phyloP scores from a whole-genome alignment of 2,113 vertebrate species.

The Pseudonaja textilis region DNA sequence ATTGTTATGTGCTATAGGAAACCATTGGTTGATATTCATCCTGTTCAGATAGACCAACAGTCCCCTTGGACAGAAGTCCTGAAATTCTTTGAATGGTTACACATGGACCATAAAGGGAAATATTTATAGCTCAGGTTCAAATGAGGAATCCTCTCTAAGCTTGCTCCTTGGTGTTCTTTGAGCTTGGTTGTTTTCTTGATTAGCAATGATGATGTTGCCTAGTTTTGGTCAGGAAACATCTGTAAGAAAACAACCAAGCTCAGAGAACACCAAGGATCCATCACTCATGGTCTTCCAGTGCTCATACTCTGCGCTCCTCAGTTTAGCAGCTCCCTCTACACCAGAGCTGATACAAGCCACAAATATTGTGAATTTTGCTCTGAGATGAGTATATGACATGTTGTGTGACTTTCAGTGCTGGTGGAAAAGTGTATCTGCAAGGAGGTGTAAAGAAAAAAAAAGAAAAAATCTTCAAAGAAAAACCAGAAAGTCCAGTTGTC shows the following conservation, averaged over 20 bases:
- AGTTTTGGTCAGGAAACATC: too few species aligned
- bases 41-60: not conserved
- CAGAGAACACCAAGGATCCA: too few species aligned
- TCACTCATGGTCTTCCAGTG: too few species aligned
- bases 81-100: not conserved
- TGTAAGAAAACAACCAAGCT: too few species aligned
- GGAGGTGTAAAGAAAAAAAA: not conserved
- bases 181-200: too few species aligned
- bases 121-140: not conserved
- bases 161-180: too few species aligned
- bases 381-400: not conserved
- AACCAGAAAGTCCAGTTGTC: too few species aligned
- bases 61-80: not conserved
- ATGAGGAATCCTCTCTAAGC: too few species aligned
- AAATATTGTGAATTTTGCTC: not conserved
- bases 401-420: not conserved
- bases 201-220: too few species aligned
- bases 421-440: not conserved
- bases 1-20: not conserved
- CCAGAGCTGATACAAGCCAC: not conserved
- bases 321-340: not conserved
- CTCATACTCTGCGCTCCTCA: not conserved
- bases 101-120: not conserved
- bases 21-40: not conserved
- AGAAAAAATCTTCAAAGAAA: too few species aligned